phyloP scores from a whole-genome alignment of 2,113 vertebrate genomes.

The Prolemur simus region DNA sequence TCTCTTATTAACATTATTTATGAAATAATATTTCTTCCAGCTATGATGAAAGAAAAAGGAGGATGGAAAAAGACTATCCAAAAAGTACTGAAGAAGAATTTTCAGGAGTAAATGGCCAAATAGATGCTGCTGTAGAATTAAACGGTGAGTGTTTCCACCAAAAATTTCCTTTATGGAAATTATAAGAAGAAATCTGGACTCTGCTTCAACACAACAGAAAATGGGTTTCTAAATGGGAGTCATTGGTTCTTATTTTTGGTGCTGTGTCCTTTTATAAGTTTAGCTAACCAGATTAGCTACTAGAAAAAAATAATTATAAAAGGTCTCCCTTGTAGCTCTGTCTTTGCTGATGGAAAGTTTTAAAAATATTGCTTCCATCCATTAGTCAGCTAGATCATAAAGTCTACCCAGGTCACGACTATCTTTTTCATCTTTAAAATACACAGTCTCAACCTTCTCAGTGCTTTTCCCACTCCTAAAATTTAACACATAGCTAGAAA shows the following conservation, averaged over 20 bases:
- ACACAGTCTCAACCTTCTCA: background rate
- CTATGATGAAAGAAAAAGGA: slow-evolving; percentile 71
- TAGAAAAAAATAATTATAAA: background rate
- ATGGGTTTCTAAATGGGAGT: background rate
- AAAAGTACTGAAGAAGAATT: slow-evolving; percentile 76
- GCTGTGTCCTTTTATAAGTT: background rate
- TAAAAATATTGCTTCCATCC: background rate
- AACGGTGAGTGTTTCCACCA: slow-evolving; percentile 56
- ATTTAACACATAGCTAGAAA: background rate
- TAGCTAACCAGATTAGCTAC: background rate
- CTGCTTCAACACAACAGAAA: background rate
- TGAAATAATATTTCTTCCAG: slow-evolving; percentile 62
- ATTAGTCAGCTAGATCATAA: background rate
- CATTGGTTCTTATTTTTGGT: background rate
- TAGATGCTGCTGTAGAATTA: slow-evolving; percentile 73
- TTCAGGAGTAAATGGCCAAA: slow-evolving; percentile 68
- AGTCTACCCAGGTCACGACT: background rate
- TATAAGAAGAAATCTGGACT: background rate
- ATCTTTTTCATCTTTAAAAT: background rate
- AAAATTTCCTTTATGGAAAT: background rate
- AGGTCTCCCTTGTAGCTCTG: background rate
- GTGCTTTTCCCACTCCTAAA: background rate
- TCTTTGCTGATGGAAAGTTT: background rate
- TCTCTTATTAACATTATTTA: background rate
- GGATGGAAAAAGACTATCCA: slow-evolving; percentile 73